Base-by-base conservation (phyloP, 92 coral and sea anemone genomes). In the Isaurus tuberculatus region DNA sequence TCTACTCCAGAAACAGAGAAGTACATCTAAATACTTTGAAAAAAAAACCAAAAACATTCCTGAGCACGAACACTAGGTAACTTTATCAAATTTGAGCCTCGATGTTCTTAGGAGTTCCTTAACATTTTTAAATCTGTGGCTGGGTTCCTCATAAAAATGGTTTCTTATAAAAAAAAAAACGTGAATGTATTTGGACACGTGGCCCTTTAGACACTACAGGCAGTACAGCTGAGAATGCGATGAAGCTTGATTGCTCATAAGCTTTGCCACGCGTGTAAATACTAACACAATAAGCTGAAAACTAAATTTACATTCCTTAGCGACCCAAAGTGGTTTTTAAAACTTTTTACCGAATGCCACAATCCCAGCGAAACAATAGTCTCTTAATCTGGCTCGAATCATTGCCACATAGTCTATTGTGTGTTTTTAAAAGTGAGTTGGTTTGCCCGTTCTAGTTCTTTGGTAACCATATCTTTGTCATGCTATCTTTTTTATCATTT, bases 191-290 rank as follows among this genome's bases (percentile, higher is more conserved):
- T 5, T 25, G 17, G 81, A 75, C 82, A 77, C 82, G 82, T 77
- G 82, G 82, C 69, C 65, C 19, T 25, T 20, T 42, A 17, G 22
- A 77, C 22, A 25, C 67, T 40, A 23, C 82, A n/a, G n/a, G n/a
- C n/a, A n/a, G n/a, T n/a, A n/a, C 82, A 77, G 82, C 69, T 77
- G 82, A 77, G 82, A 77, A 58, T 60, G 82, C 70, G 70, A 33
- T 77, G 33, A 60, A 58, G 26, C 10, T 22, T 37, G 33, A 77
- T 77, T 60, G 55, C 82, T 3, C 49, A 23, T 32, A 60, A 19
- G 23, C 19, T 34, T 25, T 77, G 82, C 70, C 70, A 77, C 69
- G 82, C 82, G 82, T 40, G 51, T 60, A 33, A 77, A 57, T 60
- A 77, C 27, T 10, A 75, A 30, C 44, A 34, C 66, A 75, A 55